Percentiles rank a stretch among this genome's conserved stretches.
phyloP scores from a whole-genome alignment of 2,888 invertebrate species.

The Enoplolaimus lenunculus region DNA sequence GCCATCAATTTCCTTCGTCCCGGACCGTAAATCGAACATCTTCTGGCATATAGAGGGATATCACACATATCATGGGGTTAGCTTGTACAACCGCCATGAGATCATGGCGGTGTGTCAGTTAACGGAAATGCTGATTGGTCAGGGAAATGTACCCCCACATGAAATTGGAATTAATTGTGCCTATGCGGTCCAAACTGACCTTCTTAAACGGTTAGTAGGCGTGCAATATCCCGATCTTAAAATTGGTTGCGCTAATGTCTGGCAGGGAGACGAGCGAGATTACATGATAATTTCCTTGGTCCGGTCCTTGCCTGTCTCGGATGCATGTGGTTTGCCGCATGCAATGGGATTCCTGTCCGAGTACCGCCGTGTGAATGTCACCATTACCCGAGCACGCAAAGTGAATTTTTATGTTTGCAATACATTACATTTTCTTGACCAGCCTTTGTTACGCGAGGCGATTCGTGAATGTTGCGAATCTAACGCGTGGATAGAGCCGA shows the following conservation, averaged over 20 bases:
- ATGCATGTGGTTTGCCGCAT: background rate
- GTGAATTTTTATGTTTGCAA: background rate
- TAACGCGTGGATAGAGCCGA: background rate
- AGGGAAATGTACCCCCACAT: background rate
- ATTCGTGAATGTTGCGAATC: background rate
- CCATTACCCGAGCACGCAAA: background rate
- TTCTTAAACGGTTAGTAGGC: background rate
- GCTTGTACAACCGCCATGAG: background rate
- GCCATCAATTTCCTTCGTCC: background rate
- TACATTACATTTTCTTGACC: background rate
- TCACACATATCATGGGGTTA: background rate
- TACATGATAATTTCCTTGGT: background rate
- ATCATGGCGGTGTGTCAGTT: background rate
- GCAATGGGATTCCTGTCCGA: background rate
- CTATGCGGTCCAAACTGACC: background rate
- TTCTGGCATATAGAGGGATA: background rate
- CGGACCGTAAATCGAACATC: background rate
- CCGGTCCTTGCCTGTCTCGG: background rate
- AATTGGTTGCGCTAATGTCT: background rate
- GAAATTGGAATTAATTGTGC: background rate
- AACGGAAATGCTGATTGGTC: background rate
- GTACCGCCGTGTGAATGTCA: background rate
- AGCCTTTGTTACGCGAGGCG: background rate
- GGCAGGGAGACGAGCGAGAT: background rate
- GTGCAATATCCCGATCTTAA: background rate